These are phyloP conservation scores for Vesta saturnalis DNA, from an alignment of 2,888 invertebrate genomes.

Conservation along the genomic window DNA sequence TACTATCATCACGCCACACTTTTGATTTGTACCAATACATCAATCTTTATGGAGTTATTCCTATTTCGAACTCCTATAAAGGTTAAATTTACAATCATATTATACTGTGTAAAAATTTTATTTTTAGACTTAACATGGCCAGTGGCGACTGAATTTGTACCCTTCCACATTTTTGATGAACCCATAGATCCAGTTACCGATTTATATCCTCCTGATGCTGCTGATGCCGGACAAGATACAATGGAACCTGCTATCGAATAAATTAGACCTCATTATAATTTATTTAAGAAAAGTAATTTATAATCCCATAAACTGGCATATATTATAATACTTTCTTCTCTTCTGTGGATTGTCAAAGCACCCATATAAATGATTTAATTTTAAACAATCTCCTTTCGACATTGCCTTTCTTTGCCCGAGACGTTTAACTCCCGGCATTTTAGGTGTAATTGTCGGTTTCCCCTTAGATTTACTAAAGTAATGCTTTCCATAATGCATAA, in stretches of 20 bases:
- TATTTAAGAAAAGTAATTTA: conserved; percentile 20
- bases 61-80: conserved; percentile 51
- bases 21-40: conserved; percentile 59
- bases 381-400: conserved; percentile 74
- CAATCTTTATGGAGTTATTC: conserved; percentile 61
- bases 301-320: conserved; percentile 65
- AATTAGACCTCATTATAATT: conserved; percentile 3
- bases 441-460: conserved; percentile 71
- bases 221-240: not conserved
- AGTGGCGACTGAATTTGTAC: conserved; percentile 44
- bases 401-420: conserved; percentile 72
- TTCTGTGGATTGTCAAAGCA: conserved; percentile 65
- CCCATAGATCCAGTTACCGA: conserved; percentile 40
- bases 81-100: conserved; percentile 25
- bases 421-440: conserved; percentile 64
- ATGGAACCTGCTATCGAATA: conserved; percentile 2
- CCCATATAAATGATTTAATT: conserved; percentile 73
- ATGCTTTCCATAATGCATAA: conserved; percentile 80
- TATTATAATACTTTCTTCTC: conserved; percentile 65
- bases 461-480: conserved; percentile 72
- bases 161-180: conserved; percentile 43
- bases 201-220: conserved; percentile 28
- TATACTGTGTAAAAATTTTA: not conserved
- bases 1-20: conserved; percentile 61
- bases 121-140: conserved; percentile 46